Conservation (phyloP, 1,140 invertebrate species). For the Yoshiicerus persimilis region DNA sequence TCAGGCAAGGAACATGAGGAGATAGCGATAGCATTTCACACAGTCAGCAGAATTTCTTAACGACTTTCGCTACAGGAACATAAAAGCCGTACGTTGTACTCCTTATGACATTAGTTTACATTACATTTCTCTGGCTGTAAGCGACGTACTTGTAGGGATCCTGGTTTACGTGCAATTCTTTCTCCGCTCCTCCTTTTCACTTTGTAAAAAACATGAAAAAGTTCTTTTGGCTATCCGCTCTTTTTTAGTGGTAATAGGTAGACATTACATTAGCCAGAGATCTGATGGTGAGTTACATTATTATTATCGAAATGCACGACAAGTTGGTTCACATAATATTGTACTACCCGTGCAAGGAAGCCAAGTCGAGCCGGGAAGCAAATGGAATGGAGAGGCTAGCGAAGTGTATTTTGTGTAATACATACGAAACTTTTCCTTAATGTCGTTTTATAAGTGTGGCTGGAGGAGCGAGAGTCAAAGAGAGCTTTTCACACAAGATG, state of each 20-base stretch:
- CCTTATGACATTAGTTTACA: conserved; percentile 2
- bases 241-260: conserved; percentile 3
- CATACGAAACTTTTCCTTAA: background rate
- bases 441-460: background rate
- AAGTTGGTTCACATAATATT: background rate
- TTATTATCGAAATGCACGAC: conserved; percentile 20
- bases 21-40: background rate
- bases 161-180: background rate
- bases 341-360: background rate
- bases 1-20: background rate
- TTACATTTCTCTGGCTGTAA: background rate
- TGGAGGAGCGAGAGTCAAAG: background rate
- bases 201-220: conserved; percentile 17
- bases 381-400: too few species aligned
- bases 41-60: conserved; percentile 19
- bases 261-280: conserved; percentile 10
- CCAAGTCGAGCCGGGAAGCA: background rate
- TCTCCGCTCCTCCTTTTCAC: background rate
- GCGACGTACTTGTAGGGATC: background rate
- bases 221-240: background rate
- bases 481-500: background rate
- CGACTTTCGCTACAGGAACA: conserved; percentile 1
- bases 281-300: conserved; percentile 3
- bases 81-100: conserved; percentile 8
- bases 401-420: too few species aligned